Evolutionary conservation across 1,140 invertebrate species (phyloP), one percentile per base, ranked within the genome.

Genomic region (Listronotus bonariensis): DNA sequence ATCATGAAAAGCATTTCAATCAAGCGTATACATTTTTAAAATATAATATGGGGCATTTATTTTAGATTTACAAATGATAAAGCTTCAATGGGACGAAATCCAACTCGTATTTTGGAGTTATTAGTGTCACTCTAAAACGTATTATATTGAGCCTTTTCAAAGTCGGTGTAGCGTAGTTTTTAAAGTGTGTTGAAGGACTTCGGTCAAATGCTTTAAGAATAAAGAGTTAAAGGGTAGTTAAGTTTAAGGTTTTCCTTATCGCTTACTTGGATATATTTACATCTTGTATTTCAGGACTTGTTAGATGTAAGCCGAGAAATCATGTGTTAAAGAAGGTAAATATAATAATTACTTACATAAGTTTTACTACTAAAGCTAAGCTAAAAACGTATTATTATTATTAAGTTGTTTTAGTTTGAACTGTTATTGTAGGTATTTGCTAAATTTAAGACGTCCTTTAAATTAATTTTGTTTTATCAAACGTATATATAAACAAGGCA

Each of bases 31-130:
- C 55, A 65, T 56, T 46, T 69, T 68, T 59, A 56, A 59, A 42
- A 68, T 69, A 68, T 61, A 64, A 69, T 49, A 56, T 60, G 45
- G 34, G 48, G 52, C 48, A 65, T 62, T 65, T 62, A 62, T 62
- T 56, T 66, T 65, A 68, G 65, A 71, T 74, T 74, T 68, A 68
- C 72, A 58, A 71, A 67, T 71, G 72, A 74, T 72, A 72, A 72
- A 72, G 60, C 67, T 53, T 60, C 41, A 74, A 72, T 70, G 48
- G 70, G 51, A 65, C 42, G 59, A 64, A 56, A 70, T 68, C 69
- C 63, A 68, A 68, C 57, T 65, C 59, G 60, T 61, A 67, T 69
- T 70, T 63, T 64, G 46, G 40, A 65, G 62, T 71, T 67, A 69
- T 67, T 69, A 69, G 61, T 68, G 69, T 68, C 68, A 62, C 67